Conservation (phyloP, 2,888 invertebrate genomes). For the Drosophila neoperkinsi region DNA sequence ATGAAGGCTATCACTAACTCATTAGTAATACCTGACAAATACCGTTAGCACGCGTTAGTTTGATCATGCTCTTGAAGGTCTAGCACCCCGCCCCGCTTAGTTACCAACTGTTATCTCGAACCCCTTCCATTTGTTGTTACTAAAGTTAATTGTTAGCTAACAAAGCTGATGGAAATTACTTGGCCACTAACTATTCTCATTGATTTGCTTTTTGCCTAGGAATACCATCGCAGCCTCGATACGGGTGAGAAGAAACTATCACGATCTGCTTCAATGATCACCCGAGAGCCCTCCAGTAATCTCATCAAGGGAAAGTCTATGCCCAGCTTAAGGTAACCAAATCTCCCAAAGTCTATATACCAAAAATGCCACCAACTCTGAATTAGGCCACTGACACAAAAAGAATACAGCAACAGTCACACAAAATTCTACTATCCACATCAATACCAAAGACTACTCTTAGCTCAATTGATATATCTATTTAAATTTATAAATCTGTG, state of each 20-base stretch:
- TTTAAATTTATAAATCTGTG: conserved; percentile 26
- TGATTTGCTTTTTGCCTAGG: conserved; percentile 85
- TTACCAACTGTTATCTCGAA: conserved; percentile 3
- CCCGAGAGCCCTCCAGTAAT: conserved; percentile 89
- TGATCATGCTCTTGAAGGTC: conserved; percentile 33
- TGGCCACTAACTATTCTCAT: background rate
- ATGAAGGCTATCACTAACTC: conserved; percentile 54
- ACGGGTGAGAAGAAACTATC: conserved; percentile 91
- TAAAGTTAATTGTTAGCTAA: conserved; percentile 34
- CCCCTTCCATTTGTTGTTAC: conserved; percentile 23
- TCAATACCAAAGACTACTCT: conserved; percentile 27
- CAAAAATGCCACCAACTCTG: conserved; percentile 9
- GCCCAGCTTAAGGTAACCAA: conserved; percentile 94
- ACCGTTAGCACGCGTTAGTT: conserved; percentile 40
- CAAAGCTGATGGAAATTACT: no score
- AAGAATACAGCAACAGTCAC: conserved; percentile 26
- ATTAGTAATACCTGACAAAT: conserved; percentile 11
- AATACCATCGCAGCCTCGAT: conserved; percentile 93
- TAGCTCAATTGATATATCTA: conserved; percentile 26
- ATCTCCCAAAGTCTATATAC: background rate
- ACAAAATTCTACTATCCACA: conserved; percentile 26
- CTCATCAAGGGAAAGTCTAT: conserved; percentile 97
- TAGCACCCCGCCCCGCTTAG: conserved; percentile 20
- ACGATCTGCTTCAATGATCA: conserved; percentile 89
- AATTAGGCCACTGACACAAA: conserved; percentile 42